phyloP scores from a whole-genome alignment of 2,888 invertebrate species.

The Drosophila mimica region DNA sequence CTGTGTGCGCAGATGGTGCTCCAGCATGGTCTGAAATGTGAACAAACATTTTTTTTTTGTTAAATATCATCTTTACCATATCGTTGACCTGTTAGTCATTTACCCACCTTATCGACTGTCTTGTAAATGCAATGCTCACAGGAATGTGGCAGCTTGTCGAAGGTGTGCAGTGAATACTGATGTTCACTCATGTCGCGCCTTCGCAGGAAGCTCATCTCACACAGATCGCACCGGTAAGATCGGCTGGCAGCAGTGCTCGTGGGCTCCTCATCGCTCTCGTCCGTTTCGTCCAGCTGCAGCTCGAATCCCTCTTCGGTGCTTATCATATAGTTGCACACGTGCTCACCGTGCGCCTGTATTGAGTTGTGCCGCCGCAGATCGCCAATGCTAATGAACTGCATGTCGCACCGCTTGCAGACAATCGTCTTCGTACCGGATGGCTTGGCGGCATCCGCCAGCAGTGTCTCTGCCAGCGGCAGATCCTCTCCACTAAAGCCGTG shows the following conservation, averaged over 20 bases:
- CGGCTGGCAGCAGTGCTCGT: conserved; percentile 11
- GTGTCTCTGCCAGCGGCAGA: conserved; percentile 71
- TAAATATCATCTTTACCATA: not conserved
- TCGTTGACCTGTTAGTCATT: not conserved
- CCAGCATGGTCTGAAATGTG: conserved; percentile 80
- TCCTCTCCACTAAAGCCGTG: conserved; percentile 72
- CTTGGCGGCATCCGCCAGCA: conserved; percentile 72
- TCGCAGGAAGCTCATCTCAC: conserved; percentile 76
- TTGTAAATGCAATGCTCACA: conserved; percentile 86
- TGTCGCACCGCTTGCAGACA: conserved; percentile 76
- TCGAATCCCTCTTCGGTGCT: conserved; percentile 83
- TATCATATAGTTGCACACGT: conserved; percentile 77
- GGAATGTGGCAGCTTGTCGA: conserved; percentile 86
- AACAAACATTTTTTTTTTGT: not conserved
- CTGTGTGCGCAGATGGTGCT: conserved; percentile 86
- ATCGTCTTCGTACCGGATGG: conserved; percentile 77
- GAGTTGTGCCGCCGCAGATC: conserved; percentile 71
- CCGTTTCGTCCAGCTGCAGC: conserved; percentile 83
- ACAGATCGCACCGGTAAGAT: conserved; percentile 78
- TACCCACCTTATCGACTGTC: conserved; percentile 85
- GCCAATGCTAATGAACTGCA: conserved; percentile 67
- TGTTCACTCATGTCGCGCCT: conserved; percentile 81
- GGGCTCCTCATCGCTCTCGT: conserved; percentile 78
- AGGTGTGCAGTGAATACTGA: conserved; percentile 80
- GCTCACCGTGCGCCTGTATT: conserved; percentile 45